Percentiles rank a stretch among this genome's conserved stretches.
Conservation (phyloP, 2,797 vertebrate species). For the Rhyacichthys aspro region DNA sequence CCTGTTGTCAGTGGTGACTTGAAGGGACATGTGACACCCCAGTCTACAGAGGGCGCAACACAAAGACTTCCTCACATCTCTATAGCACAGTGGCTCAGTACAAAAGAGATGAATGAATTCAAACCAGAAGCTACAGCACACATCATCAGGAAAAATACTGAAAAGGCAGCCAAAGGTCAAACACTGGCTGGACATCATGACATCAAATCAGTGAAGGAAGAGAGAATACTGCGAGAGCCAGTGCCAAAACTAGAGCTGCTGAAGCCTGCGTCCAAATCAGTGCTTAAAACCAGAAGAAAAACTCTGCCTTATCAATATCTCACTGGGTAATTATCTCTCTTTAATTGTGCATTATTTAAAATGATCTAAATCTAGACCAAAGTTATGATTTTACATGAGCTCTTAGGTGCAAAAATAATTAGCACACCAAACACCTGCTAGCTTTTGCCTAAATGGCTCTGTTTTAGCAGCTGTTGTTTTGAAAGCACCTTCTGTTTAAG, state of each 20-base stretch:
- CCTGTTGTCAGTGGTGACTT: slow-evolving; percentile 22
- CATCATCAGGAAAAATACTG: slow-evolving; percentile 25
- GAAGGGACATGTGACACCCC: slow-evolving; percentile 18
- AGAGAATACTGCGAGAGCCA: slow-evolving; percentile 31
- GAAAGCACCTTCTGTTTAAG: neutral
- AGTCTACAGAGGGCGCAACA: slow-evolving; percentile 39
- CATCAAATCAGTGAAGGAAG: slow-evolving; percentile 47
- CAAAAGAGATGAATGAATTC: slow-evolving; percentile 42
- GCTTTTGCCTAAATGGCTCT: neutral
- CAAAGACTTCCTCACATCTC: slow-evolving; percentile 35
- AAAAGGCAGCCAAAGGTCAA: slow-evolving; percentile 29
- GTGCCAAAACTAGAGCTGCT: slow-evolving; percentile 35
- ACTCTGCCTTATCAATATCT: slow-evolving; percentile 45
- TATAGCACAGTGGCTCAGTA: slow-evolving; percentile 16
- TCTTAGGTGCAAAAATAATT: neutral
- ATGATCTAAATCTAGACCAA: neutral
- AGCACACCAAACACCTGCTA: neutral
- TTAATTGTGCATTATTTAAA: slow-evolving; percentile 8
- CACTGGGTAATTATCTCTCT: slow-evolving; percentile 50
- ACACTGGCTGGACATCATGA: slow-evolving; percentile 47
- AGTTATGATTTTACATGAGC: neutral
- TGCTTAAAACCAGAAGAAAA: slow-evolving; percentile 30
- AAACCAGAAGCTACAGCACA: slow-evolving; percentile 27
- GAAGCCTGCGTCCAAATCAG: slow-evolving; percentile 33
- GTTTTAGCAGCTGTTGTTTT: slow-evolving; percentile 5